phyloP scores from a whole-genome alignment of 2,113 vertebrate species.

The Aphyosemion australe region DNA sequence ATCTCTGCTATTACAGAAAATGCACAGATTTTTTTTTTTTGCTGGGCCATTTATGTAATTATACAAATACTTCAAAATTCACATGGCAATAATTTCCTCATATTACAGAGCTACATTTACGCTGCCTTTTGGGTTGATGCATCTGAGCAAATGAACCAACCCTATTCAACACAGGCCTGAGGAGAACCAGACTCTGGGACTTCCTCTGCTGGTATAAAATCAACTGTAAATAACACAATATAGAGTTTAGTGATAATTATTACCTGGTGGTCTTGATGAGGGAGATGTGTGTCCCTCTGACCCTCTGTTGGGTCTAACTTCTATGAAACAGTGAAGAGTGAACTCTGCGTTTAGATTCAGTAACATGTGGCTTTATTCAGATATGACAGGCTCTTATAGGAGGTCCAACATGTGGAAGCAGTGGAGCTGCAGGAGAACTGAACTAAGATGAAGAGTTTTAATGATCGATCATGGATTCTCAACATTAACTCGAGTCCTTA shows the following conservation, averaged over 20 bases:
- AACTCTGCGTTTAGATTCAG: background rate
- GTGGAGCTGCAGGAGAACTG: background rate
- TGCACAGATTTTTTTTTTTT: too few relatives aligned
- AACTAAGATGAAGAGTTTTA: background rate
- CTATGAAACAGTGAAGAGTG: background rate
- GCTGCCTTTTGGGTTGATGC: background rate
- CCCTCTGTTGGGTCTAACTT: slow-evolving; percentile 4
- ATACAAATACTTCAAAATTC: slow-evolving; percentile 17
- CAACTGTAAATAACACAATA: slow-evolving; percentile 11
- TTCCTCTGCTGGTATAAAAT: slow-evolving; percentile 15
- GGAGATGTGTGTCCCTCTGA: slow-evolving; percentile 1
- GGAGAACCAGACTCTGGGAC: slow-evolving; percentile 28
- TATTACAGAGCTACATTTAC: background rate
- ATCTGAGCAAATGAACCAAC: slow-evolving; percentile 6
- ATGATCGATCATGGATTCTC: background rate
- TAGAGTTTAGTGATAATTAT: slow-evolving; percentile 14
- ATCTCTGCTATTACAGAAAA: too few relatives aligned
- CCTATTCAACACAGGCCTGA: slow-evolving; percentile 9
- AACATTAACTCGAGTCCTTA: background rate
- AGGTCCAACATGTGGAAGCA: background rate
- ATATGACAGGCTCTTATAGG: background rate
- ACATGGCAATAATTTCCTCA: slow-evolving; percentile 23
- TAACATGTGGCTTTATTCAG: background rate
- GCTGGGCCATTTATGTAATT: slow-evolving; percentile 3
- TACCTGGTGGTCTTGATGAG: slow-evolving; percentile 5